Base-by-base conservation (phyloP, 2,797 vertebrate genomes). In the Phrynocephalus vlangalii region DNA sequence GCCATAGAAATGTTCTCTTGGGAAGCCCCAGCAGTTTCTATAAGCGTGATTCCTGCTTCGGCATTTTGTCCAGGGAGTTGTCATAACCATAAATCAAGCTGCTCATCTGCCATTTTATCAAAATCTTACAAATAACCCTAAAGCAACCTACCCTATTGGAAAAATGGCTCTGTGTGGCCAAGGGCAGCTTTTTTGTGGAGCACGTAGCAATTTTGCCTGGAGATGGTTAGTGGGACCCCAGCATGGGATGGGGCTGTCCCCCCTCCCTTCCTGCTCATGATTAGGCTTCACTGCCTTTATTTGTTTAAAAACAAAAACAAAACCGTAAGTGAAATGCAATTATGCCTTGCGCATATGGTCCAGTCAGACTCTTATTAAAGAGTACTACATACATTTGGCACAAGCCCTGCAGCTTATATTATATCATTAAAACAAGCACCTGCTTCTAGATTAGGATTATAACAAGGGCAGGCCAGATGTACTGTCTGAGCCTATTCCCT, bases 401-500 rank as follows among this genome's bases (percentile, higher is more conserved):
- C 26, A 85, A 76, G 71, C 30, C 24, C 26, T 68, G 16, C 30
- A 68, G 38, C 30, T 83, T 78, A 56, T 6, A 48, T 83, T 83
- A 56, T 10, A 44, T 83, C 78, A 60, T 77, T 52, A 68, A 75
- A 84, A 73, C 26, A 60, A 78, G 20, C 66, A 83, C 26, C 26
- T 87, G 67, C 52, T 71, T 71, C 66, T 63, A 30, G 44, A 68
- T 72, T 79, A 63, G 28, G 52, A 63, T 26, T 71, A 79, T 79
- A 63, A 66, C 72, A 56, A 78, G 15, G 22, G 33, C n/a, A 50
- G 22, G 67, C 10, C 15, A 76, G 60, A 15, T 71, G 20, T 77
- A 76, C 76, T 72, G 70, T 88, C 76, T 84, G 52, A 79, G 26
- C 33, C 76, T 38, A 71, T 78, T 66, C 33, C 30, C 30, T 44